Conservation (phyloP, 2,113 vertebrate species). For the Merops nubicus region DNA sequence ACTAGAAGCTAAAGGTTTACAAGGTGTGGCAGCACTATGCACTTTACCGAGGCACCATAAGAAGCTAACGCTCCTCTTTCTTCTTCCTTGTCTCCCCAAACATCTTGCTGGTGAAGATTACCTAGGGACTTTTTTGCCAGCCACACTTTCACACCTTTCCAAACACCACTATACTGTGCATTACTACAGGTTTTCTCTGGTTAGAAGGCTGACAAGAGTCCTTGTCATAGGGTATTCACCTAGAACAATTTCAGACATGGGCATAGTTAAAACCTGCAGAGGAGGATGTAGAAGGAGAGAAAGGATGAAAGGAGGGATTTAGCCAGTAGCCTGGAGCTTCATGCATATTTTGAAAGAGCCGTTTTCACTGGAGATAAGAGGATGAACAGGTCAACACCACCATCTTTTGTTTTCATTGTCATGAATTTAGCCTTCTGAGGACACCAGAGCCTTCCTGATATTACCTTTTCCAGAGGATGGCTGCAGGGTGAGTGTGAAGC, state of each 20-base stretch:
- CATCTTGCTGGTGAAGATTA: not conserved
- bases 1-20: not conserved
- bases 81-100: not conserved
- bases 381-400: not conserved
- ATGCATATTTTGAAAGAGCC: not conserved
- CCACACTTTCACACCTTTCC: not conserved
- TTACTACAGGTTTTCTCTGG: not conserved
- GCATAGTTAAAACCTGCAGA: not conserved
- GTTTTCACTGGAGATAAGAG: not conserved
- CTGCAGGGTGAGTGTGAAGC: accelerated
- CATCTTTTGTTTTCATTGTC: not conserved
- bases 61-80: not conserved
- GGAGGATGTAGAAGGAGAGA: not conserved
- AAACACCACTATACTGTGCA: not conserved
- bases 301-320: not conserved
- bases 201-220: not conserved
- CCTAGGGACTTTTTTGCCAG: not conserved
- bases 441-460: not conserved
- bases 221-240: not conserved
- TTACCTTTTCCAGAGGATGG: not conserved
- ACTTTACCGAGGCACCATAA: not conserved
- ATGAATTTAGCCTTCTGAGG: not conserved
- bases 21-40: not conserved
- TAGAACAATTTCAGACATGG: not conserved
- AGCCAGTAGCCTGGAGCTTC: not conserved